These are phyloP conservation scores for Bryconaethiops microstoma DNA, from an alignment of 2,797 vertebrate genomes.

Conservation along the genomic window DNA sequence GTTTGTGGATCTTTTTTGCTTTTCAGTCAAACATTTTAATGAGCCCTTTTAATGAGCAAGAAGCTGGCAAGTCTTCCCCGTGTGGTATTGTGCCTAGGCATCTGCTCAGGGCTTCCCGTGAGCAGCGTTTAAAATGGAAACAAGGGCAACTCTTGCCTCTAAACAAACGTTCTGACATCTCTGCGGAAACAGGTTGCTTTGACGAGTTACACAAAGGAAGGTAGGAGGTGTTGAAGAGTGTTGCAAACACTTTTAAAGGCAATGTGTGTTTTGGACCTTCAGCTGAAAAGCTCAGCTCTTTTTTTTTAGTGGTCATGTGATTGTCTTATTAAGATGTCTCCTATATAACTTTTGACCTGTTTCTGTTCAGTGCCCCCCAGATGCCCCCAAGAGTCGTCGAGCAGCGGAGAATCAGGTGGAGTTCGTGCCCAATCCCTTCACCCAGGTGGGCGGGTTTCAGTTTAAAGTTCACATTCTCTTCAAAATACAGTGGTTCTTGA, in stretches of 20 bases:
- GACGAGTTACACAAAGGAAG: conserved; percentile 20
- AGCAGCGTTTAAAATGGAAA: conserved; percentile 68
- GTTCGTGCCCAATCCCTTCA: conserved; percentile 76
- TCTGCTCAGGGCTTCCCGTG: conserved; percentile 63
- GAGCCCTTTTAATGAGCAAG: conserved; percentile 50
- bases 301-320: conserved; percentile 13
- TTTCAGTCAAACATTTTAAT: conserved; percentile 54
- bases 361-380: conserved; percentile 81
- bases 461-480: not conserved
- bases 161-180: conserved; percentile 22
- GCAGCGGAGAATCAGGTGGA: conserved; percentile 89
- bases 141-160: conserved; percentile 46
- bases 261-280: not conserved
- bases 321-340: not conserved
- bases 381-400: conserved; percentile 88
- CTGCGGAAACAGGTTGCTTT: conserved; percentile 22
- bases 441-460: conserved; percentile 71
- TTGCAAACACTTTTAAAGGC: conserved; percentile 7
- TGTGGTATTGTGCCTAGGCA: conserved; percentile 50
- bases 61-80: conserved; percentile 41
- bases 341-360: conserved; percentile 10
- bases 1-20: not conserved
- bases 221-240: not conserved
- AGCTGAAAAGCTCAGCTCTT: not conserved
- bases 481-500: not conserved